Percentiles rank a stretch among this genome's conserved stretches.
phyloP scores from a whole-genome alignment of 2,113 vertebrate genomes.

The Eupsittula cactorum region DNA sequence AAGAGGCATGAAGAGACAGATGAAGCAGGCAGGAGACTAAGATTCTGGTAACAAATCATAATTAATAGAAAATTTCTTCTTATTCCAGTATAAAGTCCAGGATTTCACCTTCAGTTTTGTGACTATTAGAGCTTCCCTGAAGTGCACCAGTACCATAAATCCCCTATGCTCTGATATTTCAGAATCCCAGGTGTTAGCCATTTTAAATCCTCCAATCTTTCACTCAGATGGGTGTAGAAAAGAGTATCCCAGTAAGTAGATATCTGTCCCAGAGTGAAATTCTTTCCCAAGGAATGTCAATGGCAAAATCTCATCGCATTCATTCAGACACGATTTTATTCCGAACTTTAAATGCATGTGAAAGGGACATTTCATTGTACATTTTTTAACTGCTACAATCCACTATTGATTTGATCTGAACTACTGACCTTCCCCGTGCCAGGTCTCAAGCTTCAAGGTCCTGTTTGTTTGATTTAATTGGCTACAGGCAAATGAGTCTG shows the following conservation, averaged over 20 bases:
- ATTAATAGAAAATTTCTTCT: not conserved
- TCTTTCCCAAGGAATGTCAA: not conserved
- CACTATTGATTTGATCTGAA: not conserved
- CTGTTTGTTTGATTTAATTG: not conserved
- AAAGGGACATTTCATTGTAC: not conserved
- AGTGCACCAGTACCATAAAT: not conserved
- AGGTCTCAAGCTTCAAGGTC: not conserved
- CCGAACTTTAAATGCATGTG: not conserved
- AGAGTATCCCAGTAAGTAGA: not conserved
- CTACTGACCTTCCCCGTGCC: not conserved
- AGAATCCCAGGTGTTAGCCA: fast-evolving
- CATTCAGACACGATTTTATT: not conserved
- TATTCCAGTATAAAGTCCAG: not conserved
- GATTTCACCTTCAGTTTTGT: not conserved
- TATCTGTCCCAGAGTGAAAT: not conserved
- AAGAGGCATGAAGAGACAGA: fast-evolving
- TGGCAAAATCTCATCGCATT: not conserved
- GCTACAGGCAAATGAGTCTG: fast-evolving
- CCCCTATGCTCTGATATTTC: not conserved
- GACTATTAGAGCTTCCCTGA: not conserved
- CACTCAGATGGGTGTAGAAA: not conserved
- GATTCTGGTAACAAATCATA: not conserved
- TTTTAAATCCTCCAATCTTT: not conserved
- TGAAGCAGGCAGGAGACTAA: not conserved
- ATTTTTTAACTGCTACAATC: not conserved